These are phyloP conservation scores for Ophonus ardosiacus DNA, from an alignment of 2,888 invertebrate species.

Conservation along the genomic window DNA sequence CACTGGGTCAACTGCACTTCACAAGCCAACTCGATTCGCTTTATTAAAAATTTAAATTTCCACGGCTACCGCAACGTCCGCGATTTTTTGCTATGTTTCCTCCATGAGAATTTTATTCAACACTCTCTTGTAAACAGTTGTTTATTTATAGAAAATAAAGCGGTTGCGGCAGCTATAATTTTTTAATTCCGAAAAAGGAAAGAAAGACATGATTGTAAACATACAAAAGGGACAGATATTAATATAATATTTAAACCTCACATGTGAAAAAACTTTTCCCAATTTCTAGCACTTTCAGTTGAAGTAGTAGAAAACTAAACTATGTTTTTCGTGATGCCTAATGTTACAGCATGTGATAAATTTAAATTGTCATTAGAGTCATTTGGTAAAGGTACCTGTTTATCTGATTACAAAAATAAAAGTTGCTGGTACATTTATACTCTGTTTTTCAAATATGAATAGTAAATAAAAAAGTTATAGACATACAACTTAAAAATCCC, in stretches of 20 bases:
- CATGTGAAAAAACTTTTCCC: too few species aligned
- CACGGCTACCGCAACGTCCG: constrained; percentile 34
- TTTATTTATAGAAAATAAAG: not conserved
- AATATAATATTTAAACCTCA: not conserved
- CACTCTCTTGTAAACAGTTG: not conserved
- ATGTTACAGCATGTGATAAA: too few species aligned
- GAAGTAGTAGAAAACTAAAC: too few species aligned
- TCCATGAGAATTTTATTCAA: not conserved
- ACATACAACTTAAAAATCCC: too few species aligned
- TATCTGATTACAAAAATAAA: too few species aligned
- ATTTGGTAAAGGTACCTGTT: too few species aligned
- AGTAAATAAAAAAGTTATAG: too few species aligned
- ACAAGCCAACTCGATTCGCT: constrained; percentile 36
- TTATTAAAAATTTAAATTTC: constrained; percentile 50
- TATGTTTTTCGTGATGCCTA: too few species aligned
- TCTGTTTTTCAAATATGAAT: too few species aligned
- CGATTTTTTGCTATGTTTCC: constrained; percentile 21
- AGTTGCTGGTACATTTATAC: too few species aligned
- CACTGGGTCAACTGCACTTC: constrained; percentile 41
- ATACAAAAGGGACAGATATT: not conserved
- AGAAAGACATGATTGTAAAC: not conserved
- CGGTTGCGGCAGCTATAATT: not conserved
- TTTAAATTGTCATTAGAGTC: too few species aligned
- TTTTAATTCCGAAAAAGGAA: not conserved
- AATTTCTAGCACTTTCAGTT: too few species aligned